phyloP scores from a whole-genome alignment of 2,888 invertebrate genomes.

The Piscicola geometra region DNA sequence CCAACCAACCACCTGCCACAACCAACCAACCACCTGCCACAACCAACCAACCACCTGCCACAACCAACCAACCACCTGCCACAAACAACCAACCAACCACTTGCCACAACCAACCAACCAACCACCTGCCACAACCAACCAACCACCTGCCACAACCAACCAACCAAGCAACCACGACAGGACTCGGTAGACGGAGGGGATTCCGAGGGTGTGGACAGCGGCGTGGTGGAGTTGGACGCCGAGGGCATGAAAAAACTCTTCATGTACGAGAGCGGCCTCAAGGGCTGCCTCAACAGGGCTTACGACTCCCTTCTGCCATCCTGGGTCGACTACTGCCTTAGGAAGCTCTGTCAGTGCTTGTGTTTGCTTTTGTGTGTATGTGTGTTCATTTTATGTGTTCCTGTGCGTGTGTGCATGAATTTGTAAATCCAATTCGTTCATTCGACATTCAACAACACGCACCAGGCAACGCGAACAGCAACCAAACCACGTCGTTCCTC shows the following conservation, averaged over 20 bases:
- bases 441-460: too few species aligned
- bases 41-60: too few species aligned
- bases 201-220: neutral
- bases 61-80: too few species aligned
- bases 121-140: too few species aligned
- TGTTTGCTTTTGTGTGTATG: neutral
- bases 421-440: too few species aligned
- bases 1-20: too few species aligned
- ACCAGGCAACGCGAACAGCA: neutral
- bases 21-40: too few species aligned
- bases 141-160: neutral
- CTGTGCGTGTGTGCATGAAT: too few species aligned
- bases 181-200: too few species aligned
- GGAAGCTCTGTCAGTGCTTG: conserved; percentile 22
- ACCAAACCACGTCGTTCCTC: neutral
- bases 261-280: conserved; percentile 60
- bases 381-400: too few species aligned
- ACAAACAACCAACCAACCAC: neutral
- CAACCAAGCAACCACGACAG: neutral
- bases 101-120: neutral
- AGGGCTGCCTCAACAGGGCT: conserved; percentile 60
- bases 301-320: conserved; percentile 60
- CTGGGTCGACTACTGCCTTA: conserved; percentile 64
- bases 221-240: conserved; percentile 32
- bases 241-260: conserved; percentile 39